These are phyloP conservation scores for Epinotia nisella DNA, from an alignment of 2,888 invertebrate species.

Conservation along the genomic window DNA sequence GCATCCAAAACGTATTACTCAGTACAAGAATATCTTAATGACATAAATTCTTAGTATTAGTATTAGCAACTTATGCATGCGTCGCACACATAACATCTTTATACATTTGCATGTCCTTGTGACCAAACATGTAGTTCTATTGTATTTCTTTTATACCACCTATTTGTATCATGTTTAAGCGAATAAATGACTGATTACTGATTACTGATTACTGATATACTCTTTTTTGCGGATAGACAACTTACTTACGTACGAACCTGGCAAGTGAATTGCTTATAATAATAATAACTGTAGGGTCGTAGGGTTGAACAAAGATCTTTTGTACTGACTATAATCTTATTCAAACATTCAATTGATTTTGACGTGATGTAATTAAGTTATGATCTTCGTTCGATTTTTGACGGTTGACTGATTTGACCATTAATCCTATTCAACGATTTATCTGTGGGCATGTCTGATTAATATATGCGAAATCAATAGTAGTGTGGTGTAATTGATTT, in stretches of 20 bases:
- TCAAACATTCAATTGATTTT: conserved; percentile 79
- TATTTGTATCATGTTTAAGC: too few species aligned
- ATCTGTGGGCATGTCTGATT: conserved; percentile 24
- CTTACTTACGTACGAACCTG: too few species aligned
- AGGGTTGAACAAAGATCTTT: conserved; percentile 8
- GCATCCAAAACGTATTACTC: too few species aligned
- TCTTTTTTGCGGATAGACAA: not conserved
- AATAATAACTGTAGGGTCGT: not conserved
- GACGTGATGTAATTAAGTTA: conserved; percentile 72
- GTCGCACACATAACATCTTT: too few species aligned
- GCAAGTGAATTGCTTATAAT: not conserved
- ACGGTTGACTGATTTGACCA: conserved; percentile 64
- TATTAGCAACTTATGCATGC: too few species aligned
- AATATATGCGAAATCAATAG: conserved; percentile 25
- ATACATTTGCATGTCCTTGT: too few species aligned
- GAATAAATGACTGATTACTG: too few species aligned
- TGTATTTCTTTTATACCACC: too few species aligned
- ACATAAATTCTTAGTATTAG: too few species aligned
- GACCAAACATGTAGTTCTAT: too few species aligned
- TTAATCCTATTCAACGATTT: conserved; percentile 47
- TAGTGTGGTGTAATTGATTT: conserved; percentile 15
- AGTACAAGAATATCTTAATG: too few species aligned
- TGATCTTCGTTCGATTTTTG: conserved; percentile 68
- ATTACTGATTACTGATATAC: too few species aligned
- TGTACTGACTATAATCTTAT: conserved; percentile 74